These are phyloP conservation scores for Otocyon megalotis DNA, from an alignment of 2,113 vertebrate species.

Conservation along the genomic window DNA sequence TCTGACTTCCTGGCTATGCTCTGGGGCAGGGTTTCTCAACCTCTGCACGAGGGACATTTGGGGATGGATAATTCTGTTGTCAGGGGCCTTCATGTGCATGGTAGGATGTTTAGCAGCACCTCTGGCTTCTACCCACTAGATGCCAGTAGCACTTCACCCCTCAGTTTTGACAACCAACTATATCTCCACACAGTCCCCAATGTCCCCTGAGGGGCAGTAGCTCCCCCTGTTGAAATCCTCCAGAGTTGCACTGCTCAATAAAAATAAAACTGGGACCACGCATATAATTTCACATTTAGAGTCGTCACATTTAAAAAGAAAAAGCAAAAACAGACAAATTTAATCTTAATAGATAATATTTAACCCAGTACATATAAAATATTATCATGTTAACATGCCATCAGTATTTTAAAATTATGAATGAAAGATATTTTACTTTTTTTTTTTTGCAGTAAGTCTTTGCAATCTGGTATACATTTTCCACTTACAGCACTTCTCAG, in stretches of 20 bases:
- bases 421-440: not conserved
- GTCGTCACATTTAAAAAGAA: not conserved
- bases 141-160: not conserved
- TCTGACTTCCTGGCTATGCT: not conserved
- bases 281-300: not conserved
- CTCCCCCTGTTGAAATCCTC: not conserved
- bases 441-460: not conserved
- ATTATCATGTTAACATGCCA: conserved; percentile 10
- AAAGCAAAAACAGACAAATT: conserved; percentile 9
- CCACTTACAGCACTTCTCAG: not conserved
- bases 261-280: not conserved
- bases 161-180: not conserved
- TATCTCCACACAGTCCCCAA: not conserved
- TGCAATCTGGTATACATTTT: conserved; percentile 35
- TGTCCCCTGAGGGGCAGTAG: not conserved
- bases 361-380: not conserved
- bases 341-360: conserved; percentile 47
- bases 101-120: not conserved
- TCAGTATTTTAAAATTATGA: conserved; percentile 27
- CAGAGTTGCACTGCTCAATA: not conserved
- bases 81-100: not conserved
- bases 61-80: not conserved
- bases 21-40: not conserved
- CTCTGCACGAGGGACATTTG: not conserved
- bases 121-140: not conserved